These are phyloP conservation scores for Drosophila elegans DNA, from an alignment of 1,140 invertebrate species.

Conservation along the genomic window DNA sequence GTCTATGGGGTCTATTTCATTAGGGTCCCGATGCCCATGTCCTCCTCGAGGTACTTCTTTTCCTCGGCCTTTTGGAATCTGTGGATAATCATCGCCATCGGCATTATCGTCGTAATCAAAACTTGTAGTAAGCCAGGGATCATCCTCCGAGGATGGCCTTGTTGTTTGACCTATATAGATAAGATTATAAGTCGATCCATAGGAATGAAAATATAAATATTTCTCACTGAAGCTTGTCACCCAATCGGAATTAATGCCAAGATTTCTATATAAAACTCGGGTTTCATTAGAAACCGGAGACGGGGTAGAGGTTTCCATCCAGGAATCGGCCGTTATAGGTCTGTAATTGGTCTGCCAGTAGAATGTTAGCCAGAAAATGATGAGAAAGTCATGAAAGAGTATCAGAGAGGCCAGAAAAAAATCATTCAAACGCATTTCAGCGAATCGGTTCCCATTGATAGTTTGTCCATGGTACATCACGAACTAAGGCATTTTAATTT, in stretches of 20 bases:
- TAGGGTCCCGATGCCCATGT: neutral
- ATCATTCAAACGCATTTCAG: conserved; percentile 68
- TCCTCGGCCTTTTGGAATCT: too few species aligned
- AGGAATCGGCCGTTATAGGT: conserved; percentile 19
- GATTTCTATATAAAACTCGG: too few species aligned
- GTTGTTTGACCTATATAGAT: neutral
- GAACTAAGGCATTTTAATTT: conserved; percentile 37
- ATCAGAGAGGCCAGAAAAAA: conserved; percentile 55
- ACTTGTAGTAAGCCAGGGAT: neutral
- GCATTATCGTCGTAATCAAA: neutral
- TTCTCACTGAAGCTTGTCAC: neutral
- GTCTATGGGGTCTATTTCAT: neutral
- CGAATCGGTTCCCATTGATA: conserved; percentile 61
- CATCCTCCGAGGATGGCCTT: neutral
- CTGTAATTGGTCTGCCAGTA: conserved; percentile 42
- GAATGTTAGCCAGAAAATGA: conserved; percentile 71
- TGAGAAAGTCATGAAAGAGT: conserved; percentile 68
- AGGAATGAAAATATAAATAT: neutral
- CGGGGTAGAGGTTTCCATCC: neutral
- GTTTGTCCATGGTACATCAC: conserved; percentile 70
- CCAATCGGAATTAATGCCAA: neutral
- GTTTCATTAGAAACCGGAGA: too few species aligned
- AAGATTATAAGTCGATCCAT: neutral
- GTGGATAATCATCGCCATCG: too few species aligned
- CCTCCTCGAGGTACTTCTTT: too few species aligned